Evolutionary conservation across 2,888 invertebrate genomes (phyloP).

Genomic region (Drosophila buzzatii): DNA sequence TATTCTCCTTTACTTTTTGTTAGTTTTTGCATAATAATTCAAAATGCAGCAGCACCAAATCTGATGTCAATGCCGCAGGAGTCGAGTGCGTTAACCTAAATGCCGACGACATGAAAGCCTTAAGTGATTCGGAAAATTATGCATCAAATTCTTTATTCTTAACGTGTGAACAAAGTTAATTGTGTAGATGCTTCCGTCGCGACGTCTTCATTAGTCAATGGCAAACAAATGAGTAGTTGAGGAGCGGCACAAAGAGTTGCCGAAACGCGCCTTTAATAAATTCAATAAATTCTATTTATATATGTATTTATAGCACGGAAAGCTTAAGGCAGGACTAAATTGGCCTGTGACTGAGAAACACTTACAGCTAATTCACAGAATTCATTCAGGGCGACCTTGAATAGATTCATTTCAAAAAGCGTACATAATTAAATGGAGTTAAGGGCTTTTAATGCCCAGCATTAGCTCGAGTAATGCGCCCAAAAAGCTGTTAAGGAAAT

Average conservation of each 20-base stretch:
- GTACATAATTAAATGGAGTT: too few species aligned
- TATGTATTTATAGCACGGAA: neutral
- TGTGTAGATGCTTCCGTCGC: neutral
- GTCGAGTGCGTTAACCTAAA: neutral
- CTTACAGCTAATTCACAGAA: too few species aligned
- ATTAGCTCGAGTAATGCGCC: too few species aligned
- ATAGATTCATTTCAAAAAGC: too few species aligned
- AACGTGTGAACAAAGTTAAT: neutral
- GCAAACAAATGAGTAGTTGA: neutral
- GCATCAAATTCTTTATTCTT: neutral
- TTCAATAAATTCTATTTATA: neutral
- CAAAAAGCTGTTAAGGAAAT: too few species aligned
- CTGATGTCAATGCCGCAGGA: neutral
- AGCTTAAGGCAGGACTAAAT: neutral
- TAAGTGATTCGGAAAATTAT: neutral
- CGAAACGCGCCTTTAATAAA: neutral
- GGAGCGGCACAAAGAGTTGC: neutral
- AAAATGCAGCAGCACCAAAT: neutral
- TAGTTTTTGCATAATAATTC: neutral
- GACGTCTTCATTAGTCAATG: neutral
- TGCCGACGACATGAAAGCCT: neutral
- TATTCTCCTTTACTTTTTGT: neutral
- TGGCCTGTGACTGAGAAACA: neutral
- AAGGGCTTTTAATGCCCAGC: too few species aligned
- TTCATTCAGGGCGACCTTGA: too few species aligned